phyloP scores from a whole-genome alignment of 1,140 invertebrate genomes.

The Diachasmimorpha longicaudata region DNA sequence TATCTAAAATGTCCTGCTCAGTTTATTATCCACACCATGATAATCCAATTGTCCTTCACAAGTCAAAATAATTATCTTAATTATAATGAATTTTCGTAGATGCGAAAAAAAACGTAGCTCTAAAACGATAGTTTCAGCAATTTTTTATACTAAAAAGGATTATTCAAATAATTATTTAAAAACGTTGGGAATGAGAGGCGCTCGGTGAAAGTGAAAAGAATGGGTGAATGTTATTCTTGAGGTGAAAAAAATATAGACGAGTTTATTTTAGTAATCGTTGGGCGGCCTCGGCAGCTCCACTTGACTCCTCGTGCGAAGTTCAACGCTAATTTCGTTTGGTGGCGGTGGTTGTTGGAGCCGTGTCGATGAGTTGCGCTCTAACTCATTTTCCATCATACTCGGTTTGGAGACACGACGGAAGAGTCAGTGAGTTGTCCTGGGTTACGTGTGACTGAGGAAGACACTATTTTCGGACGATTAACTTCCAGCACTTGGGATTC shows the following conservation, averaged over 20 bases:
- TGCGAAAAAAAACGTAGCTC: no score
- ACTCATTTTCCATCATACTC: background rate
- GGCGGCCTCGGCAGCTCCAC: slow-evolving; percentile 8
- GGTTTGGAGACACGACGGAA: background rate
- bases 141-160: no score
- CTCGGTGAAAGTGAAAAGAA: no score
- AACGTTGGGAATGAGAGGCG: no score
- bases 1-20: no score
- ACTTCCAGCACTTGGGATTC: background rate
- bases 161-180: no score
- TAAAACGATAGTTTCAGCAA: no score
- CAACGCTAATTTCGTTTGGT: slow-evolving; percentile 16
- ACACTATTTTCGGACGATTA: slow-evolving; percentile 1
- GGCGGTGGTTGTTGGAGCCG: background rate
- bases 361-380: background rate
- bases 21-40: no score
- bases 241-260: background rate
- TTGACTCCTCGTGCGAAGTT: slow-evolving; percentile 20
- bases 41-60: no score
- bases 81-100: no score
- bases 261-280: slow-evolving; percentile 3
- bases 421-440: background rate
- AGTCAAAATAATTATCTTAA: no score
- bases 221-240: no score
- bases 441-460: background rate